Conservation (phyloP, 2,888 invertebrate genomes). For the Scaeva pyrastri region DNA sequence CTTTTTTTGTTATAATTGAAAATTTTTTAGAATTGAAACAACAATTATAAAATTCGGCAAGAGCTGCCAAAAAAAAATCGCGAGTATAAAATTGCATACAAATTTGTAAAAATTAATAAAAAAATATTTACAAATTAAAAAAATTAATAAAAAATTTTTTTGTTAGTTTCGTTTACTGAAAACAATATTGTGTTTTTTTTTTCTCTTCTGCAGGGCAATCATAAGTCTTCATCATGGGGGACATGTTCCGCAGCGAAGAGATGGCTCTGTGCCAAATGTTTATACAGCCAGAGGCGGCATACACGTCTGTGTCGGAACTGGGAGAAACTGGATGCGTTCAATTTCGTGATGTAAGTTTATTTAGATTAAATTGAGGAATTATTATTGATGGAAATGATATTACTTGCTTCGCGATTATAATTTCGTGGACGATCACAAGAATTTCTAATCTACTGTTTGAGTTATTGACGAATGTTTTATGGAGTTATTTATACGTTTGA, state of each 20-base stretch:
- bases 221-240: slow-evolving; percentile 87
- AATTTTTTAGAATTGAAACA: no score
- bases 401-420: slow-evolving; percentile 3
- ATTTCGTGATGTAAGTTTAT: slow-evolving; percentile 95
- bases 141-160: no score
- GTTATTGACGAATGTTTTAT: background rate
- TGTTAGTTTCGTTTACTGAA: background rate
- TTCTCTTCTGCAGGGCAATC: slow-evolving; percentile 76
- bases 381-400: background rate
- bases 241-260: slow-evolving; percentile 95
- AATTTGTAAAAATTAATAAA: no score
- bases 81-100: no score
- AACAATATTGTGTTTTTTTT: slow-evolving; percentile 27
- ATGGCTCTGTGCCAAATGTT: slow-evolving; percentile 98
- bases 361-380: slow-evolving; percentile 28
- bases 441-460: slow-evolving; percentile 1
- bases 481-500: background rate
- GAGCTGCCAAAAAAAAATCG: no score
- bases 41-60: no score
- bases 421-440: slow-evolving; percentile 11
- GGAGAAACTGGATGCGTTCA: slow-evolving; percentile 98
- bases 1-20: no score
- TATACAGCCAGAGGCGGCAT: slow-evolving; percentile 98
- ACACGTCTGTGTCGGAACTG: slow-evolving; percentile 96
- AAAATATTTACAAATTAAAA: no score